These are phyloP conservation scores for Autographa gamma DNA, from an alignment of 2,888 invertebrate genomes.

Conservation along the genomic window DNA sequence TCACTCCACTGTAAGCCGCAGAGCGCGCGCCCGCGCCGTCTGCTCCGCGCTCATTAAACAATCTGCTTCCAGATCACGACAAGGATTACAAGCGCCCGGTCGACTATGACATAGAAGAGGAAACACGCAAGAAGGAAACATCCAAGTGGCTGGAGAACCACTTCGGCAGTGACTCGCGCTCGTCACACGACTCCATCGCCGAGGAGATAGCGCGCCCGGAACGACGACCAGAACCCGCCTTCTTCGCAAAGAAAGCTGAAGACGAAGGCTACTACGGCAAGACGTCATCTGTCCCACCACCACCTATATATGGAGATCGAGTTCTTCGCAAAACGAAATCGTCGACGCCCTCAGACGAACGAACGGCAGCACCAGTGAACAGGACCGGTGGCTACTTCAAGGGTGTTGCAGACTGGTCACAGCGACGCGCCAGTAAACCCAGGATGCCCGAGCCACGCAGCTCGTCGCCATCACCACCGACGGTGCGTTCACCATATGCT, in stretches of 20 bases:
- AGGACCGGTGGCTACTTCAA: constrained; percentile 90
- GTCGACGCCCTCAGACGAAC: constrained; percentile 87
- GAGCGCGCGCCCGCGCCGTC: constrained; percentile 77
- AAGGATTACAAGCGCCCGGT: constrained; percentile 95
- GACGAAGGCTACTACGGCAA: constrained; percentile 86
- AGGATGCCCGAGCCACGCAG: constrained; percentile 86
- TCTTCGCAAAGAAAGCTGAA: constrained; percentile 91
- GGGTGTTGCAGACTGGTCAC: constrained; percentile 94
- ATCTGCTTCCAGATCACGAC: constrained; percentile 89
- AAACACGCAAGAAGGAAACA: constrained; percentile 96
- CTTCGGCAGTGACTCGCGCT: constrained; percentile 95
- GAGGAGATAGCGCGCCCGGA: constrained; percentile 86
- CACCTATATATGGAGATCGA: constrained; percentile 82
- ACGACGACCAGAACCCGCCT: constrained; percentile 90
- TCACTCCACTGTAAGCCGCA: constrained; percentile 73
- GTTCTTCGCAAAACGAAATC: constrained; percentile 87
- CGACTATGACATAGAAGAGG: constrained; percentile 96
- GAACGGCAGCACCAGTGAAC: constrained; percentile 78
- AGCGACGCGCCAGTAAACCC: constrained; percentile 89
- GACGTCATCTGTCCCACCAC: constrained; percentile 81
- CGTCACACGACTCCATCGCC: constrained; percentile 92
- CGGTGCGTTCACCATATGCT: constrained; percentile 81
- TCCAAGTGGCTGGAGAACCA: constrained; percentile 97
- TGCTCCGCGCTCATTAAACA: constrained; percentile 58
- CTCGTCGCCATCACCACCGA: constrained; percentile 82